phyloP scores from a whole-genome alignment of 2,888 invertebrate species.

The Troglohyphantes excavatus region DNA sequence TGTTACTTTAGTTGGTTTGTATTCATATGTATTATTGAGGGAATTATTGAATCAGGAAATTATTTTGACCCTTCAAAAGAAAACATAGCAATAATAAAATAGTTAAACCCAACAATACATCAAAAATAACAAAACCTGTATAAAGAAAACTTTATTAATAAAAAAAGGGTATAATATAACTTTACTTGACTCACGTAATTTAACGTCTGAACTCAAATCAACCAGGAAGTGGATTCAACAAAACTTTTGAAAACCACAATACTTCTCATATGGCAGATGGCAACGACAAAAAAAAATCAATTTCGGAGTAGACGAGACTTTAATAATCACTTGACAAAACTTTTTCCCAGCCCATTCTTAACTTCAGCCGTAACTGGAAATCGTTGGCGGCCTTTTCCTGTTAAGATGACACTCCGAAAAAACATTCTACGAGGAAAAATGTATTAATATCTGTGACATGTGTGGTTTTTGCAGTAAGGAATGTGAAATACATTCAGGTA shows the following conservation, averaged over 20 bases:
- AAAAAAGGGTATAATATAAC: too few relatives aligned
- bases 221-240: conserved; percentile 11
- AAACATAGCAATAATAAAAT: too few relatives aligned
- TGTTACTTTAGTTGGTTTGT: too few relatives aligned
- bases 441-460: conserved; percentile 29
- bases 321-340: conserved; percentile 29
- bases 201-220: conserved; percentile 14
- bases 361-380: neutral
- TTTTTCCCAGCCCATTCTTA: conserved; percentile 7
- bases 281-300: conserved; percentile 5
- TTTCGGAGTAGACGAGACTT: neutral
- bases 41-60: too few relatives aligned
- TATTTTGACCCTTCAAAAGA: too few relatives aligned
- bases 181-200: neutral
- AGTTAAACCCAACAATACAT: too few relatives aligned
- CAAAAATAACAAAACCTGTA: too few relatives aligned
- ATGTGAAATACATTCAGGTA: neutral
- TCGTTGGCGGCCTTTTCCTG: neutral
- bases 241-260: conserved; percentile 4
- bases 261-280: neutral
- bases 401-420: neutral
- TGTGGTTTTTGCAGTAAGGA: neutral
- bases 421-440: conserved; percentile 4
- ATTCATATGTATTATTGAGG: too few relatives aligned
- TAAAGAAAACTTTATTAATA: too few relatives aligned